These are phyloP conservation scores for Phalanger gymnotis DNA, from an alignment of 2,797 vertebrate genomes.

Conservation along the genomic window DNA sequence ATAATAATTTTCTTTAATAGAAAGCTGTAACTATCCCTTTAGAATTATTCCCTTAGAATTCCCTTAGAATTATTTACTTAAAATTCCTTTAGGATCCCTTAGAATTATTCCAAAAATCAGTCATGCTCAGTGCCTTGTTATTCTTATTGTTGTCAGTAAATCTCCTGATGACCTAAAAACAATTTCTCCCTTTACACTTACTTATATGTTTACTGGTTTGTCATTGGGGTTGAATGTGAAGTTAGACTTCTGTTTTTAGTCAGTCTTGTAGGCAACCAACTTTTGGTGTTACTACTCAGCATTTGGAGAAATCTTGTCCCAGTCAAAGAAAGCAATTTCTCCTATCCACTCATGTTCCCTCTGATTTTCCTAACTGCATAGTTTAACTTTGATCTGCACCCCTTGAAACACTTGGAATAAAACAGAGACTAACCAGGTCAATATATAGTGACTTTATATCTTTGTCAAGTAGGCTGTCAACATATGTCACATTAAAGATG, in stretches of 20 bases:
- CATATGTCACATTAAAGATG: background rate
- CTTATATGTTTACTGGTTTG: background rate
- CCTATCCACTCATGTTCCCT: background rate
- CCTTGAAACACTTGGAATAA: too few species aligned
- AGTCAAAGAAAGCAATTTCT: background rate
- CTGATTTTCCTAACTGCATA: background rate
- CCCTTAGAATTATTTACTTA: background rate
- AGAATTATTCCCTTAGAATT: background rate
- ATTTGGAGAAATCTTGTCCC: background rate
- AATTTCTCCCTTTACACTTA: background rate
- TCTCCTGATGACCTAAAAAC: background rate
- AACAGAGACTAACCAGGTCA: background rate
- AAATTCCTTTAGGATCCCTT: background rate
- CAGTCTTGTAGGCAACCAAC: background rate
- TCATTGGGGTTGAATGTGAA: background rate
- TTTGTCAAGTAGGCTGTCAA: background rate
- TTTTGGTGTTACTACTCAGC: background rate
- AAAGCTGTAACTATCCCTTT: background rate
- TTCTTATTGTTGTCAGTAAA: background rate
- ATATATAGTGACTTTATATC: background rate
- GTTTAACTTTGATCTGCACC: background rate
- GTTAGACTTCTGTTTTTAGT: background rate
- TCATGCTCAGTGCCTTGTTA: background rate
- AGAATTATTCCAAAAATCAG: background rate
- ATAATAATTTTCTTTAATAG: background rate